Percentiles rank a stretch among this genome's conserved stretches.
Conservation (phyloP, 1,140 invertebrate genomes). For the Melanaphis sacchari region DNA sequence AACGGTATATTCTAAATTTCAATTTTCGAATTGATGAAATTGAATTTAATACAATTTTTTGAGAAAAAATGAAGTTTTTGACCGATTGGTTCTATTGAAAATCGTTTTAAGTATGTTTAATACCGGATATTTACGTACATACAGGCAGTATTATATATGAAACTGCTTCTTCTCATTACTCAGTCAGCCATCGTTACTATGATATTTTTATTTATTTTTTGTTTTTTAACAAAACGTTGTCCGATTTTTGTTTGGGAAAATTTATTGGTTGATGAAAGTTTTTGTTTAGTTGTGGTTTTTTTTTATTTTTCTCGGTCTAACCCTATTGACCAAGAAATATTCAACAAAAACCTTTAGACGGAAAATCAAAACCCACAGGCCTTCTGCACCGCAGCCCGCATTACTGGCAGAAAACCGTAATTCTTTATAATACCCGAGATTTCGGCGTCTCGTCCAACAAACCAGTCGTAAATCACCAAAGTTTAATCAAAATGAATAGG, state of each 20-base stretch:
- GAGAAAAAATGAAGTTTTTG: neutral
- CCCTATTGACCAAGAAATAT: neutral
- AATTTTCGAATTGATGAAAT: too few species aligned
- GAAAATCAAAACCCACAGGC: slow-evolving; percentile 26
- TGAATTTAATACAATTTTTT: neutral
- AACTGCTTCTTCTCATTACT: too few species aligned
- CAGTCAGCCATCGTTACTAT: neutral
- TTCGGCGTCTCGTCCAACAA: slow-evolving; percentile 3
- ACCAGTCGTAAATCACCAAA: slow-evolving; percentile 51
- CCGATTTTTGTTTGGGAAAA: neutral
- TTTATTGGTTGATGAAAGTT: neutral
- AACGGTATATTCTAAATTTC: too few species aligned
- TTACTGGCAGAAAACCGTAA: neutral
- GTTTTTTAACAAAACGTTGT: neutral
- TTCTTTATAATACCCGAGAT: slow-evolving; percentile 42
- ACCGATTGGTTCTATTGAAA: neutral
- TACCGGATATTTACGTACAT: neutral
- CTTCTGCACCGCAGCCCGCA: neutral
- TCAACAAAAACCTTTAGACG: neutral
- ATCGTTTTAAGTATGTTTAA: neutral
- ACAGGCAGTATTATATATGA: neutral
- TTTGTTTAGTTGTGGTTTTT: neutral
- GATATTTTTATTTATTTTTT: slow-evolving; percentile 12
- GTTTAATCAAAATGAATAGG: slow-evolving; percentile 56
- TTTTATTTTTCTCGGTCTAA: neutral